Conservation (phyloP, 1,140 invertebrate genomes). For the Euura lappo region DNA sequence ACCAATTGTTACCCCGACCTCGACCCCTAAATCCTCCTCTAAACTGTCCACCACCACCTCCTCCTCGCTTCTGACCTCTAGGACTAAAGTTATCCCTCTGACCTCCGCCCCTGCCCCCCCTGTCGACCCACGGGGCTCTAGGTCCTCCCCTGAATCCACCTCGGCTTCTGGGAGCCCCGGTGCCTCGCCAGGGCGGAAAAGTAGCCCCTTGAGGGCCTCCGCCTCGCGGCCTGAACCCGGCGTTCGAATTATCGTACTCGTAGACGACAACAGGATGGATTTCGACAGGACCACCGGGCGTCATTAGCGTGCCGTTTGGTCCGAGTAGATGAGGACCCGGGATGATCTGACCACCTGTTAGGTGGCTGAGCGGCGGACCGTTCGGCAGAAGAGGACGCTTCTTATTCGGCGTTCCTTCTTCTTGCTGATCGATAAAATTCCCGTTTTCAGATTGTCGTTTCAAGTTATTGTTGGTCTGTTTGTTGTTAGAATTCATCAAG, state of each 20-base stretch:
- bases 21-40: conserved; percentile 45
- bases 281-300: conserved; percentile 24
- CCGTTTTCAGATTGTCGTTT: conserved; percentile 41
- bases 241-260: conserved; percentile 39
- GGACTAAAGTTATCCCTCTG: conserved; percentile 36
- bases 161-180: conserved; percentile 29
- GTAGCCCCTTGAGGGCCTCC: conserved; percentile 13
- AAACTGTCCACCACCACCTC: conserved; percentile 38
- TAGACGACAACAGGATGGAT: conserved; percentile 31
- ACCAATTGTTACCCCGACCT: conserved; percentile 32
- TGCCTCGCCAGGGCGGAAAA: conserved; percentile 41
- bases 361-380: conserved; percentile 26
- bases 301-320: conserved; percentile 26
- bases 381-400: conserved; percentile 30
- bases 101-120: conserved; percentile 35
- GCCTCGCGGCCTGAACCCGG: conserved; percentile 39
- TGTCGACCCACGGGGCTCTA: conserved; percentile 51
- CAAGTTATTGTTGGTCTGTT: conserved; percentile 27
- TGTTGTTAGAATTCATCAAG: conserved; percentile 31
- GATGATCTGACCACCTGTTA: not conserved
- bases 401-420: conserved; percentile 22
- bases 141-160: conserved; percentile 46
- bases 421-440: conserved; percentile 27
- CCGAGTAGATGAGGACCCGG: not conserved
- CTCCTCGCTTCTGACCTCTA: conserved; percentile 46